Percentiles rank a stretch among this genome's conserved stretches.
phyloP scores from a whole-genome alignment of 2,888 invertebrate genomes.

The Synergus umbraculus region DNA sequence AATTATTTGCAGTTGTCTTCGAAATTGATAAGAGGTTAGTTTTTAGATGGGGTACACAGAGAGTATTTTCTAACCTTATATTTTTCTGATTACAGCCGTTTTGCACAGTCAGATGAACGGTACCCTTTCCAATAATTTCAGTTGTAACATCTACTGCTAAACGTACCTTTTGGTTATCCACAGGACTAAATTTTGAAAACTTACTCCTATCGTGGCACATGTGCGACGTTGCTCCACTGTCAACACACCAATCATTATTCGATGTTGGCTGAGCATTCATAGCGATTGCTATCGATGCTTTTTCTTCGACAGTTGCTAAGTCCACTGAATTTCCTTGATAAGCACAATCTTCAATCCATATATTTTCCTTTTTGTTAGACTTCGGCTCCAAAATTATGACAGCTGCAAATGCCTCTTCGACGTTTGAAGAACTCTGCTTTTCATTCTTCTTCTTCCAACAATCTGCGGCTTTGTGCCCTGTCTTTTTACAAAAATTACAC shows the following conservation, averaged over 20 bases:
- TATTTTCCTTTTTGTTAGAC: neutral
- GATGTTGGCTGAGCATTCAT: conserved; percentile 4
- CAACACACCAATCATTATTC: neutral
- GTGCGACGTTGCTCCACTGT: too few relatives aligned
- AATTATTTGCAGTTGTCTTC: conserved; percentile 45
- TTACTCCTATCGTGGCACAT: too few relatives aligned
- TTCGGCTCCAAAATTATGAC: neutral
- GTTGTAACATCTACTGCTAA: too few relatives aligned
- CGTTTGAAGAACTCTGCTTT: neutral
- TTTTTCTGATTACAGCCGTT: conserved; percentile 10
- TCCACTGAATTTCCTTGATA: neutral
- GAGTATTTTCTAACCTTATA: conserved; percentile 44
- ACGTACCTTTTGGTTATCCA: too few relatives aligned
- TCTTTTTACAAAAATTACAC: too few relatives aligned
- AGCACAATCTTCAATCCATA: too few relatives aligned
- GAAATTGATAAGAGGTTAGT: conserved; percentile 49
- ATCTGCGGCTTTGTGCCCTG: too few relatives aligned
- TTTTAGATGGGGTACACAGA: conserved; percentile 49
- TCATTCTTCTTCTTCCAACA: too few relatives aligned
- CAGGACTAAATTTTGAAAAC: too few relatives aligned
- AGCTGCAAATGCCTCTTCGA: conserved; percentile 13
- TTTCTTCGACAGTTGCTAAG: neutral
- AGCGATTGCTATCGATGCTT: neutral
- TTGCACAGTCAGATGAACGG: too few relatives aligned
- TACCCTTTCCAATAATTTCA: too few relatives aligned